phyloP scores from a whole-genome alignment of 2,113 vertebrate species.

The Brachyhypopomus gauderio region DNA sequence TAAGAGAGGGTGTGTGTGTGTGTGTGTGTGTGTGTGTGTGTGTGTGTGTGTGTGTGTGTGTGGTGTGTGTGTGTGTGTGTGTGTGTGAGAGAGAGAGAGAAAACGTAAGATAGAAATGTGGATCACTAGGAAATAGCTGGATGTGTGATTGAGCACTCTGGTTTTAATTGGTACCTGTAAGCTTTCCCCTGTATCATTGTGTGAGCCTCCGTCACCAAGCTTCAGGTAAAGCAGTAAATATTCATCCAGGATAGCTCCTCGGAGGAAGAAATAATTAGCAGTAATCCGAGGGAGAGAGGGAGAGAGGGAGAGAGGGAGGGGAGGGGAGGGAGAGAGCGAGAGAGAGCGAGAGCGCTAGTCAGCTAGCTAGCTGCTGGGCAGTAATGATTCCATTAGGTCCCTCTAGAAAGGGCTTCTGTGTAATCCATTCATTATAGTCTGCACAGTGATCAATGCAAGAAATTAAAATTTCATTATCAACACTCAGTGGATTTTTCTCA shows the following conservation, averaged over 20 bases:
- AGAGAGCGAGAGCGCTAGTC: no score
- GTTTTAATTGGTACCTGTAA: constrained; percentile 37
- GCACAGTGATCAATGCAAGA: constrained; percentile 44
- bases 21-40: constrained; percentile 6
- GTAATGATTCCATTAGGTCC: constrained; percentile 45
- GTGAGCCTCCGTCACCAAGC: neutral
- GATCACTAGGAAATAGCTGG: neutral
- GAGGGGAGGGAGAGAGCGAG: neutral
- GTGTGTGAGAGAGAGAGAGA: no score
- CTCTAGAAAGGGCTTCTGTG: constrained; percentile 4
- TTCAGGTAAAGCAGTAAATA: constrained; percentile 38
- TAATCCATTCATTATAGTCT: constrained; percentile 38
- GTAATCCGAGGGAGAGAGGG: constrained; percentile 8
- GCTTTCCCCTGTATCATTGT: neutral
- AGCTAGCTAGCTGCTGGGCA: constrained; percentile 18
- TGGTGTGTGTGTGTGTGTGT: neutral
- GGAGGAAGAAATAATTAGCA: constrained; percentile 39
- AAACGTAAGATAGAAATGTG: neutral
- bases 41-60: neutral
- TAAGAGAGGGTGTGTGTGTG: constrained; percentile 1
- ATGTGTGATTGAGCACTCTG: constrained; percentile 25
- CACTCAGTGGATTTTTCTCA: constrained; percentile 23
- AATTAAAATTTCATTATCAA: constrained; percentile 54
- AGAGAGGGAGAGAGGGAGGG: neutral
- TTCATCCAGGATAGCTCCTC: constrained; percentile 17